These are phyloP conservation scores for Pogonomyrmex californicus DNA, from an alignment of 1,140 invertebrate genomes.

Conservation along the genomic window DNA sequence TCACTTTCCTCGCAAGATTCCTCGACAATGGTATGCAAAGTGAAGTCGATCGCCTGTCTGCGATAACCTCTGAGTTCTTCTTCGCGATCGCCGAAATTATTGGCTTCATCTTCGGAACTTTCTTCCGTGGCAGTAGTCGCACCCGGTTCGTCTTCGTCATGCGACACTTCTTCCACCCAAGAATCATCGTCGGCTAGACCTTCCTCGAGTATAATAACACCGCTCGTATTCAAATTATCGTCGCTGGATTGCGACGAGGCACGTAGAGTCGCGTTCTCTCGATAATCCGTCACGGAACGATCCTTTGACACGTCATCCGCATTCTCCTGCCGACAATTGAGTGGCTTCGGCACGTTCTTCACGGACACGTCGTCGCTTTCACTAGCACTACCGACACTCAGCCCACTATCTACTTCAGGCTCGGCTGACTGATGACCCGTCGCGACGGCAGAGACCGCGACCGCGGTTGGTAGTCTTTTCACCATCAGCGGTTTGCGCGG, in stretches of 20 bases:
- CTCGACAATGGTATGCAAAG: constrained; percentile 96
- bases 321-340: constrained; percentile 60
- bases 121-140: constrained; percentile 86
- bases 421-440: constrained; percentile 70
- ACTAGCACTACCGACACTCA: constrained; percentile 84
- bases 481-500: constrained; percentile 77
- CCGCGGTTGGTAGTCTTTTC: constrained; percentile 70
- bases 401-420: constrained; percentile 82
- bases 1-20: constrained; percentile 97
- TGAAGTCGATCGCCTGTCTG: constrained; percentile 94
- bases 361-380: constrained; percentile 85
- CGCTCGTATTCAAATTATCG: constrained; percentile 78
- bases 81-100: constrained; percentile 89
- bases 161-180: constrained; percentile 94
- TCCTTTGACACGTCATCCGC: constrained; percentile 57
- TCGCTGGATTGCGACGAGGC: constrained; percentile 72
- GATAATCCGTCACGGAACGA: constrained; percentile 42
- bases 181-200: constrained; percentile 95
- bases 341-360: constrained; percentile 67
- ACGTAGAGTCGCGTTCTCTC: constrained; percentile 57
- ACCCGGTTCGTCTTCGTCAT: constrained; percentile 90
- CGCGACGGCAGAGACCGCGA: background rate
- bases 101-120: constrained; percentile 87
- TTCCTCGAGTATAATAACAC: constrained; percentile 93
- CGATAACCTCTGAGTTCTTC: constrained; percentile 94